phyloP scores from a whole-genome alignment of 2,797 vertebrate genomes.

The Halcyon badia region DNA sequence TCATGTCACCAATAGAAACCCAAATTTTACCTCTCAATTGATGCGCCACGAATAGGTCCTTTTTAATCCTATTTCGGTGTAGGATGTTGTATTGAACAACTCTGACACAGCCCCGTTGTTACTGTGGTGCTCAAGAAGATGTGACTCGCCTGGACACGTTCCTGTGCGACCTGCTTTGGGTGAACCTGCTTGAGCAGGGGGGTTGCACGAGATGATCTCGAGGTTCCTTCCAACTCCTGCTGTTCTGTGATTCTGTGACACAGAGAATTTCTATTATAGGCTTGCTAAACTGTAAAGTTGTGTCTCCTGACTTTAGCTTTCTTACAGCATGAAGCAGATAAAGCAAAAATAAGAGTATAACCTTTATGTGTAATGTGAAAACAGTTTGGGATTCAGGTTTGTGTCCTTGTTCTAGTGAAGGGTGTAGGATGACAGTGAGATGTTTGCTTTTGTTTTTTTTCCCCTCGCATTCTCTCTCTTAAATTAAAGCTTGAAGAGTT shows the following conservation, averaged over 20 bases:
- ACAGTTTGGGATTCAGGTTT: not conserved
- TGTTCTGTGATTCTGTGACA: not conserved
- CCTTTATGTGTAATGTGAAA: not conserved
- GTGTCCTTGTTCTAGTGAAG: not conserved
- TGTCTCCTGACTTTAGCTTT: not conserved
- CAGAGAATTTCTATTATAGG: not conserved
- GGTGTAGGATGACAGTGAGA: not conserved
- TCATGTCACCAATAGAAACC: not conserved
- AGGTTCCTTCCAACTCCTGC: not conserved
- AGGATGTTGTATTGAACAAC: not conserved
- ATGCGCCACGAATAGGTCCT: not conserved
- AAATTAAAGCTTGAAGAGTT: fast-evolving
- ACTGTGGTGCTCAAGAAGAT: not conserved
- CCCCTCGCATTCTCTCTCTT: not conserved
- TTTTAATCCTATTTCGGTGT: not conserved
- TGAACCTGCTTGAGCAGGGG: no score
- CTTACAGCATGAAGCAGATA: not conserved
- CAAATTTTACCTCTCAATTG: not conserved
- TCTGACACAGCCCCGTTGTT: not conserved
- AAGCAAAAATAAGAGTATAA: not conserved
- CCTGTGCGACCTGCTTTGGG: not conserved
- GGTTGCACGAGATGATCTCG: not conserved
- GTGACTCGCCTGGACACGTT: not conserved
- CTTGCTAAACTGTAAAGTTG: not conserved
- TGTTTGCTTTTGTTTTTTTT: not conserved